phyloP scores from a whole-genome alignment of 1,140 invertebrate species.

The Meteorus sp. region DNA sequence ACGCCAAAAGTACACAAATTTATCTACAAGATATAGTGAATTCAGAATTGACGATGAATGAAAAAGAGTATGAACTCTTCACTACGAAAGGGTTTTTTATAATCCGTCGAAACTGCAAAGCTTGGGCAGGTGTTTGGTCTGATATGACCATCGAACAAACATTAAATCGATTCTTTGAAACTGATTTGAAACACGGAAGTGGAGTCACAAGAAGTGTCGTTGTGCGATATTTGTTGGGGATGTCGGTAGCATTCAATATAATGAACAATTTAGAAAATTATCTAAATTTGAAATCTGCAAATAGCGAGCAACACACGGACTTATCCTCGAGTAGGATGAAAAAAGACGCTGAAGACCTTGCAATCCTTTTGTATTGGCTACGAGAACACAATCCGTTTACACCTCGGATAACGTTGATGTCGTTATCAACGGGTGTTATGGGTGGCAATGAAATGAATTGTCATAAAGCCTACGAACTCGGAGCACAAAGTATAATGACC shows the following conservation, averaged over 20 bases:
- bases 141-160: slow-evolving; percentile 53
- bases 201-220: slow-evolving; percentile 5
- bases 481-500: slow-evolving; percentile 21
- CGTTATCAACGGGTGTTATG: slow-evolving; percentile 47
- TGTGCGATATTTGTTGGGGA: background rate
- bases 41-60: slow-evolving; percentile 48
- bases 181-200: slow-evolving; percentile 7
- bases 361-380: slow-evolving; percentile 45
- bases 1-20: slow-evolving; percentile 40
- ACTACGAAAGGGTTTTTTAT: slow-evolving; percentile 45
- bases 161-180: slow-evolving; percentile 47
- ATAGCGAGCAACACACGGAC: slow-evolving; percentile 52
- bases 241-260: background rate
- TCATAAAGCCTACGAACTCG: slow-evolving; percentile 46
- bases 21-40: slow-evolving; percentile 43
- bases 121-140: slow-evolving; percentile 45
- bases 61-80: slow-evolving; percentile 36
- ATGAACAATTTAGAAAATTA: slow-evolving; percentile 7
- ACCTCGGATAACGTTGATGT: slow-evolving; percentile 37
- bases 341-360: slow-evolving; percentile 44
- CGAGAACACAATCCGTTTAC: slow-evolving; percentile 42
- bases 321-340: slow-evolving; percentile 43
- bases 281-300: background rate
- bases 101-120: slow-evolving; percentile 46
- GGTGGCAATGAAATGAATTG: slow-evolving; percentile 49